These are phyloP conservation scores for Ceratina australensis DNA, from an alignment of 1,140 invertebrate species.

Conservation along the genomic window DNA sequence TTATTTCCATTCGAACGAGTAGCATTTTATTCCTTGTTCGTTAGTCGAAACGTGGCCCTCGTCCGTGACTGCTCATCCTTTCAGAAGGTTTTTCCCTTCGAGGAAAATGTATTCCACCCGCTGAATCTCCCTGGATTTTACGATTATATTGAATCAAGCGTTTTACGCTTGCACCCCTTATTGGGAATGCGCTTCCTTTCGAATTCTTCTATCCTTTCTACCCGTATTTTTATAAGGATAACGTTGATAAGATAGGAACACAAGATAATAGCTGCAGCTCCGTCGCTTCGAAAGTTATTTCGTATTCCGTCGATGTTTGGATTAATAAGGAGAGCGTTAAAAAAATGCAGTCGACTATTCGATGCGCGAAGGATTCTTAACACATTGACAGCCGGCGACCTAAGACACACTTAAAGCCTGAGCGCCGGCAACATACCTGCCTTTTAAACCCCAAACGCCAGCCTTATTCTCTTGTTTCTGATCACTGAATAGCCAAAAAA, in stretches of 20 bases:
- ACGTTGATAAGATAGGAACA: neutral
- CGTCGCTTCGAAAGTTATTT: neutral
- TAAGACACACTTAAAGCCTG: too few relatives aligned
- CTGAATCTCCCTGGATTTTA: neutral
- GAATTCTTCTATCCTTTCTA: neutral
- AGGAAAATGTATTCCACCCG: neutral
- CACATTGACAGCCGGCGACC: too few relatives aligned
- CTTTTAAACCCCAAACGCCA: too few relatives aligned
- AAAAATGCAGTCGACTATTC: too few relatives aligned
- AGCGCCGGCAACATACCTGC: too few relatives aligned
- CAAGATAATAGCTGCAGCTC: too few relatives aligned
- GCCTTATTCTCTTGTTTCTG: too few relatives aligned
- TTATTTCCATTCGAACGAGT: neutral
- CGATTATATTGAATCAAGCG: neutral
- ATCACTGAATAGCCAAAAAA: too few relatives aligned
- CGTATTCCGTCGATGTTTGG: too few relatives aligned
- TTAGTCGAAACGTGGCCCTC: neutral
- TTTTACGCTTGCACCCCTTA: neutral
- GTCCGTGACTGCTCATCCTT: neutral
- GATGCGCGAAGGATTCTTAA: too few relatives aligned
- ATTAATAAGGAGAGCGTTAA: too few relatives aligned
- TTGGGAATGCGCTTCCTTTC: neutral
- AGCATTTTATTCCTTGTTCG: neutral
- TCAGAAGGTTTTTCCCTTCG: neutral
- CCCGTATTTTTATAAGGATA: neutral